These are phyloP conservation scores for Rhodeus uyekii DNA, from an alignment of 2,797 vertebrate species.

Conservation along the genomic window DNA sequence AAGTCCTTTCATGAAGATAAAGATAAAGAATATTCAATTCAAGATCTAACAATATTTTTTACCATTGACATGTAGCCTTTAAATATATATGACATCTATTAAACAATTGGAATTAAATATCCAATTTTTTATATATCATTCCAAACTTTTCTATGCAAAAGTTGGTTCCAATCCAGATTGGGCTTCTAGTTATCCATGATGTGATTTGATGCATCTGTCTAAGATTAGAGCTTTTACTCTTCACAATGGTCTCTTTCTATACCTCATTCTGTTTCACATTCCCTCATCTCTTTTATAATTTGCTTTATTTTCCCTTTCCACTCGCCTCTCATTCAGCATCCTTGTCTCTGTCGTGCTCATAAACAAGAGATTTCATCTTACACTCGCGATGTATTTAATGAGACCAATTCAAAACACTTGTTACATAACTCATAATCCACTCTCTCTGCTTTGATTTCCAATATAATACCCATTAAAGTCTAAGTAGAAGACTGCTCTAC, in stretches of 20 bases:
- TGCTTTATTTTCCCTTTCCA: not conserved
- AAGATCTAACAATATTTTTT: too few relatives aligned
- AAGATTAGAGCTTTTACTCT: not conserved
- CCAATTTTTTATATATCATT: too few relatives aligned
- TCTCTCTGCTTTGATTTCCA: slow-evolving; percentile 6
- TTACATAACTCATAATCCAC: slow-evolving; percentile 8
- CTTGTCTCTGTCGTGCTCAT: not conserved
- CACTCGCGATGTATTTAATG: slow-evolving; percentile 25
- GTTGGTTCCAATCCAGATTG: not conserved
- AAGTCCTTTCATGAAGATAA: not conserved
- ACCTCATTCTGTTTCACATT: slow-evolving; percentile 4
- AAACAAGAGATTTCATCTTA: slow-evolving; percentile 18
- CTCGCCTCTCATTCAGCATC: not conserved
- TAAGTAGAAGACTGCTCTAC: not conserved
- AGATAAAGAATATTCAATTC: not conserved
- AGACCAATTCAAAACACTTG: slow-evolving; percentile 15
- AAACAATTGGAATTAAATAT: not conserved
- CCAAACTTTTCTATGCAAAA: not conserved
- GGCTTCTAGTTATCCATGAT: not conserved
- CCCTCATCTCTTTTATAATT: slow-evolving; percentile 14
- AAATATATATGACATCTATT: not conserved
- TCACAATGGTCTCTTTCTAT: not conserved
- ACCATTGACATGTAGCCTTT: not conserved
- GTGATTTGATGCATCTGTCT: slow-evolving; percentile 3
- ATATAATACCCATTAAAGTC: not conserved